Evolutionary conservation across 2,113 vertebrate genomes (phyloP), one percentile per base, ranked within the genome.

Genomic region (Rhombomys opimus): DNA sequence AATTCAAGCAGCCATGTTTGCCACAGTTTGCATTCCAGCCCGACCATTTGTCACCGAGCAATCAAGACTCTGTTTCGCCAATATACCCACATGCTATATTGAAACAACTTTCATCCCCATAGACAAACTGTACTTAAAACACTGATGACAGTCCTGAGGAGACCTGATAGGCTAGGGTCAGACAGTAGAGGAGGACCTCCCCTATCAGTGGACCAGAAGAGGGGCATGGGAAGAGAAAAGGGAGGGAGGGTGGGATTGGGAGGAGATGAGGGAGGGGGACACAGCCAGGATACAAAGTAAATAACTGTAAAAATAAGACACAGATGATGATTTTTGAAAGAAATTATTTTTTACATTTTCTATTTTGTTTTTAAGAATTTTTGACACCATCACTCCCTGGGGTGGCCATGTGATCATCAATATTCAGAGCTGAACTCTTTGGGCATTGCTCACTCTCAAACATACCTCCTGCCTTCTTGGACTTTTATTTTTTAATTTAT

Each of bases 281-380:
- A 46, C 46, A 46, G 46, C 46, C 46, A 5, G 46, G 46, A 5
- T 46, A 46, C 46, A 46, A 46, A 46, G 46, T 46, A 46, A 46
- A 46, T 46, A 46, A 46, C 5, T 46, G 46, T 46, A 46, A 46
- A 46, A 46, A 46, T 46, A 46, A 46, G 46, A 46, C 46, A 46
- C 46, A 5, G 46, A 46, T 46, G 46, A 30, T 57, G 38, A 9
- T 93, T 84, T 73, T 84, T 11, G 32, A 52, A 82, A 72, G 15
- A 93, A 89, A 46, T n/a, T 87, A 89, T 38, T 50, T 92, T 93
- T 94, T 46, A 54, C 13, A 93, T 75, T 90, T 85, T 63, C 8
- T 68, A 50, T 72, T 22, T 84, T 76, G 15, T 84, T 91, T 89
- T 76, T 27, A 82, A 95, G 72, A 93, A 75, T 82, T 93, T 89